Base-by-base conservation (phyloP, 2,888 invertebrate species). In the Nymphalis urticae region DNA sequence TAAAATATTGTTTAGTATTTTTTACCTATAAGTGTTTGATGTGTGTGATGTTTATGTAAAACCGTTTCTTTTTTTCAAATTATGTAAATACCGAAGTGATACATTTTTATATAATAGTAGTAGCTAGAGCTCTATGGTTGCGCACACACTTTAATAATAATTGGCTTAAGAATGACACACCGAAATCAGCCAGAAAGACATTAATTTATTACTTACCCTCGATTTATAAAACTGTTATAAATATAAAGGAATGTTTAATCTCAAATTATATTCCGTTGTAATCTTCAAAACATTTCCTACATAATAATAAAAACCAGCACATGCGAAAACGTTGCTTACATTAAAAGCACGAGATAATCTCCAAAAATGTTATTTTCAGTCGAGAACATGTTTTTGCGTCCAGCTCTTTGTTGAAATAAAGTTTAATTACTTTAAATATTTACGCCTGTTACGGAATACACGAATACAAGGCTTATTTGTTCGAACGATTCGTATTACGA, bases 261-360 rank as follows among this genome's bases (percentile, higher is more conserved):
- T 9, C 56, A 56, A 56, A 56, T 16, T 53, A 6, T 32, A 32
- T 32, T 6, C 32, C 9, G 16, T 27, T 42, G 58, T 58, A 42
- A 58, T 58, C 42, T 58, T 56, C 32, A 21, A 54, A 54, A 66
- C 61, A 56, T 48, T 48, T 61, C 19, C 17, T 42, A 60, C 50
- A 48, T 59, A 54, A 63, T 62, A 47, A 61, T 62, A 64, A 68
- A 70, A 64, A 63, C 63, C 32, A 47, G 50, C 21, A 60, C 62
- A 71, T 51, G 59, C 21, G 27, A 62, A 71, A 65, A 63, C 47
- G 56, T 71, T 68, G 66, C 50, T 21, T 48, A 65, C 68, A 66
- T 71, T 71, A 71, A 66, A 66, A 66, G 68, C 24, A 19, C 59
- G 50, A 66, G 68, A 71, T 71, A 71, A 68, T 68, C 71, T 64